phyloP scores from a whole-genome alignment of 2,888 invertebrate genomes.

The Tetheella fluctuosa region DNA sequence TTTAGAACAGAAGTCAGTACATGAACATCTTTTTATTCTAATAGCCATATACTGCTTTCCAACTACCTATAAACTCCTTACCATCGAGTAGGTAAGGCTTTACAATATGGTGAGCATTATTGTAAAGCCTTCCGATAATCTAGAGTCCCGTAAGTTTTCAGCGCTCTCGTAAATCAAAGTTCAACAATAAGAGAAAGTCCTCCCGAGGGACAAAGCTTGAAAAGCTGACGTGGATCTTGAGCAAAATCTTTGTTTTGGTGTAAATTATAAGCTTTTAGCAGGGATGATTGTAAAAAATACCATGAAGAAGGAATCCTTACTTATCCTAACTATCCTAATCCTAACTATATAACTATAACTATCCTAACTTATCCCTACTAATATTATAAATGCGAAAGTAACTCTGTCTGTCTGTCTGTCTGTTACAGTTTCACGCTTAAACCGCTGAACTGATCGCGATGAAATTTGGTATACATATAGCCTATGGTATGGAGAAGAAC shows the following conservation, averaged over 20 bases:
- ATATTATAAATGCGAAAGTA: no score
- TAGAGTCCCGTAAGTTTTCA: conserved; percentile 37
- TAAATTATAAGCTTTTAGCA: background rate
- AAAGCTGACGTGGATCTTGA: conserved; percentile 44
- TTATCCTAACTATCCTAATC: no score
- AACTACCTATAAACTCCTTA: background rate
- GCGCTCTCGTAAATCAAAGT: conserved; percentile 52
- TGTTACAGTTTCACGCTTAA: no score
- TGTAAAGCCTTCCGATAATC: conserved; percentile 32
- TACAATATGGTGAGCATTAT: no score
- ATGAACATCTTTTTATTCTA: background rate
- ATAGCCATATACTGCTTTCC: background rate
- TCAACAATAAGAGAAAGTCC: conserved; percentile 65
- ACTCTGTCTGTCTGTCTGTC: no score
- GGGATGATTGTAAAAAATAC: background rate
- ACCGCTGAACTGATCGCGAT: no score
- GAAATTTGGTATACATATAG: no score
- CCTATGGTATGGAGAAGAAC: no score
- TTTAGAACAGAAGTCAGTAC: no score
- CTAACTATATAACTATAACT: no score
- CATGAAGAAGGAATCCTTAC: no score
- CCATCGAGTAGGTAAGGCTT: background rate
- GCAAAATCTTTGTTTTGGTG: conserved; percentile 21
- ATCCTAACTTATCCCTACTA: no score
- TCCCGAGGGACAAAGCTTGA: conserved; percentile 53